phyloP scores from a whole-genome alignment of 2,797 vertebrate genomes.

The Galago senegalensis region DNA sequence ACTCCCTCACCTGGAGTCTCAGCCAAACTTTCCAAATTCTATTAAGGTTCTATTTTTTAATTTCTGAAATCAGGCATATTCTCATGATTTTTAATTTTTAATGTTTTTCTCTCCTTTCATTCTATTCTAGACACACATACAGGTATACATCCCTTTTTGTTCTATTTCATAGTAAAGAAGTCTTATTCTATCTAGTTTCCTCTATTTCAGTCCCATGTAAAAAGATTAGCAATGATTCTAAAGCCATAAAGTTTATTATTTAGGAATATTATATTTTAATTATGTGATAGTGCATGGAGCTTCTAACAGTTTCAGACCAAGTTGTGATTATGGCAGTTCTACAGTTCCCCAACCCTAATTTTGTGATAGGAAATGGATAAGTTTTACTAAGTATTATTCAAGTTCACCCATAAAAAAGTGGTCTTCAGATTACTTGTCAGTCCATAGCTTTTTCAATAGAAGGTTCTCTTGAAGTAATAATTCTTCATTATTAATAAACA shows the following conservation, averaged over 20 bases:
- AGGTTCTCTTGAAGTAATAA: slow-evolving; percentile 35
- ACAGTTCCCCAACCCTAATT: not conserved
- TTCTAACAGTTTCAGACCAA: slow-evolving; percentile 13
- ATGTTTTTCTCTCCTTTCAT: not conserved
- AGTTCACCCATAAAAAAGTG: slow-evolving; percentile 25
- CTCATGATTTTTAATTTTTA: slow-evolving; percentile 5
- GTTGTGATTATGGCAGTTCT: slow-evolving; percentile 35
- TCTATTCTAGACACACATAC: not conserved
- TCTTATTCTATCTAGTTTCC: slow-evolving; percentile 42
- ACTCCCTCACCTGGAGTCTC: not conserved
- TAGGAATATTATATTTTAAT: slow-evolving; percentile 56
- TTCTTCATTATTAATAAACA: slow-evolving; percentile 42
- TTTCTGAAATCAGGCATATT: slow-evolving; percentile 30
- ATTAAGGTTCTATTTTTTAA: slow-evolving; percentile 55
- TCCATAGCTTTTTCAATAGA: slow-evolving; percentile 54
- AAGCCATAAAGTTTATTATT: slow-evolving; percentile 53
- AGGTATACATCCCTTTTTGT: not conserved
- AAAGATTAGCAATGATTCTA: slow-evolving; percentile 39
- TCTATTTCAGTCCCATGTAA: slow-evolving; percentile 49
- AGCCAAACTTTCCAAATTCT: slow-evolving; percentile 28
- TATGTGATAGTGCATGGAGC: not conserved
- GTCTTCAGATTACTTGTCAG: slow-evolving; percentile 36
- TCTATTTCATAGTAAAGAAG: slow-evolving; percentile 59
- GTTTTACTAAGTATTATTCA: slow-evolving; percentile 55
- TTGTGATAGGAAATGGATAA: slow-evolving; percentile 50